A percentile compares a stretch with the other conserved stretches of the same genome.
These are phyloP conservation scores for Polydrusus tereticollis DNA, from an alignment of 2,888 invertebrate species.

Conservation along the genomic window DNA sequence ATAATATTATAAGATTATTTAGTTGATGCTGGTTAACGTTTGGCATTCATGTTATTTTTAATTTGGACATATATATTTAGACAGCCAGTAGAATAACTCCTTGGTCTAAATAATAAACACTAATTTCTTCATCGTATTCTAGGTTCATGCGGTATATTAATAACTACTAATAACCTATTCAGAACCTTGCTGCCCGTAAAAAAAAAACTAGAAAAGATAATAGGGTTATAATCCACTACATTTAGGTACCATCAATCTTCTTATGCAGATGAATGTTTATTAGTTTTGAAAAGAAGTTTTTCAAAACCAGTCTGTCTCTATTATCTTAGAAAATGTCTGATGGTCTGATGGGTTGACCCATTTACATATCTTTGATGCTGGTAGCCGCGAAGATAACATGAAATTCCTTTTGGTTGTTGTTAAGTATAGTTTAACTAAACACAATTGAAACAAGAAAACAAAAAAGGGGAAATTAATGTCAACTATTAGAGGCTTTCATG, in stretches of 20 bases:
- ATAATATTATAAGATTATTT: too few species aligned
- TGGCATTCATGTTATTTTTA: too few species aligned
- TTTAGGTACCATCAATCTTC: neutral
- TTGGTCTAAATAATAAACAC: neutral
- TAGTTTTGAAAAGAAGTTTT: neutral
- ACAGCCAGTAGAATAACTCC: too few species aligned
- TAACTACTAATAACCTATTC: neutral
- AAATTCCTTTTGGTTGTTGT: too few species aligned
- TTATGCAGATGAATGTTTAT: constrained; percentile 1
- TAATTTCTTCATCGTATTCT: neutral
- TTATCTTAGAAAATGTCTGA: neutral
- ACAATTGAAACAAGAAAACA: too few species aligned
- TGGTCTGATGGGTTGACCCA: neutral
- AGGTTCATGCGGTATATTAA: neutral
- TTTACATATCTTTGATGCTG: neutral
- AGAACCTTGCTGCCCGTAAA: neutral
- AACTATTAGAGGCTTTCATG: too few species aligned
- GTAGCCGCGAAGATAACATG: neutral
- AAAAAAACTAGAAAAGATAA: neutral
- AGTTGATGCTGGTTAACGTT: too few species aligned
- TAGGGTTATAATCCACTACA: neutral
- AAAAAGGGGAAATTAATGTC: too few species aligned
- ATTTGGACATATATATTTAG: too few species aligned
- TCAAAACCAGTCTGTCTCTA: neutral
- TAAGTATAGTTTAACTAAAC: too few species aligned